phyloP scores from a whole-genome alignment of 2,113 vertebrate species.

The Trichechus manatus region DNA sequence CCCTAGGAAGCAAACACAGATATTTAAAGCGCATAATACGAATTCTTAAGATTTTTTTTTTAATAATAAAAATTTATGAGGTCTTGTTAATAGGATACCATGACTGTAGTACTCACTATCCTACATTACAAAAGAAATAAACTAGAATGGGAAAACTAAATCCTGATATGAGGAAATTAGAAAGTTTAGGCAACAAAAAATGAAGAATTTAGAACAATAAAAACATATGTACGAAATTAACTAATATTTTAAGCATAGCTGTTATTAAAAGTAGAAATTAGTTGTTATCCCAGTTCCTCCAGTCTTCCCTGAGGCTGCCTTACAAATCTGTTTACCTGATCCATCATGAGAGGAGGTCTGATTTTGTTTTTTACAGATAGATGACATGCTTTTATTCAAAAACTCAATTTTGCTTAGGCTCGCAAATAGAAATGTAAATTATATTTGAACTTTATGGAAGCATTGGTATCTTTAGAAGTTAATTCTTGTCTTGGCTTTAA shows the following conservation, averaged over 20 bases:
- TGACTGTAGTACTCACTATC: constrained; percentile 14
- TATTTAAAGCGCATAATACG: background rate
- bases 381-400: constrained; percentile 15
- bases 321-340: background rate
- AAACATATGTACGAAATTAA: background rate
- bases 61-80: constrained; percentile 30
- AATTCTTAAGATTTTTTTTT: constrained; percentile 12
- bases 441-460: background rate
- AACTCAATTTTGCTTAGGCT: background rate
- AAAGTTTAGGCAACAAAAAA: background rate
- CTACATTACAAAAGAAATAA: constrained; percentile 44
- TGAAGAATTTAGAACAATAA: background rate
- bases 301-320: background rate
- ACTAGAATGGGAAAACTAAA: background rate
- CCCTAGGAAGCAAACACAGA: background rate
- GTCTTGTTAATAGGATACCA: background rate
- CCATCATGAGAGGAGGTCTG: background rate
- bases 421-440: constrained; percentile 7
- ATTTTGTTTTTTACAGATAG: background rate
- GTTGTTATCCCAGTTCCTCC: background rate
- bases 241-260: background rate
- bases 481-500: background rate
- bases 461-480: background rate
- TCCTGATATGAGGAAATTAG: constrained; percentile 27
- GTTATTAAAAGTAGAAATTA: constrained; percentile 8